Base-by-base conservation (phyloP, 2,888 invertebrate genomes). In the Lucinisca nassula region DNA sequence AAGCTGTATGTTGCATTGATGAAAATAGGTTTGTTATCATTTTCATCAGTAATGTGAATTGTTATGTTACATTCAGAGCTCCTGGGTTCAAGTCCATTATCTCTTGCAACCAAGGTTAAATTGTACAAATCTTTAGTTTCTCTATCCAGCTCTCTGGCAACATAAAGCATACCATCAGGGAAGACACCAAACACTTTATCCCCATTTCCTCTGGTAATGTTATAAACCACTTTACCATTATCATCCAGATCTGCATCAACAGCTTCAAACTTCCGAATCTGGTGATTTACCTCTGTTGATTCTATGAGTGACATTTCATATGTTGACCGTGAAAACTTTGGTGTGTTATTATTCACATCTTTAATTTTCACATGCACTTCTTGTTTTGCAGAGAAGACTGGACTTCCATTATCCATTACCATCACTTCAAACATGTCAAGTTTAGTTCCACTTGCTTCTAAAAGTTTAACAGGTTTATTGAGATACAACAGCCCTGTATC, bases 271-370 rank as follows among this genome's bases (percentile, higher is more conserved):
- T 89, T 84, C 58, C 92, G 92, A 80, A 96, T 94, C 92, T 98
- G 97, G 76, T 98, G 98, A 96, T 99, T 99, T 0, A 99, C 98
- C 0, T 98, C 97, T 1, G 98, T 98, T 0, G 98, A 98, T 96
- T 99, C 99, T 8, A 98, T 96, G 78, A 99, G 96, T 0, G 99
- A 99, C 1, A 98, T 98, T 97, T 99, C 99, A 96, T 99, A 99
- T 24, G 98, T 98, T 0, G 98, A 98, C 93, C 98, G 98, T 95
- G 98, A 98, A 96, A 99, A 99, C 1, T 98, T 98, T 14, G 99
- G 99, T 0, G 99, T 99, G 95, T 99, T 99, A 96, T 99, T 98
- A 96, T 99, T 99, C 1, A 99, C 98, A 96, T 99, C 99, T 94
- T 98, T 98, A 4, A 99, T 97, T 21, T 85, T 87, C 24, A 96